These are phyloP conservation scores for Mergus octosetaceus DNA, from an alignment of 2,797 vertebrate species.

Conservation along the genomic window DNA sequence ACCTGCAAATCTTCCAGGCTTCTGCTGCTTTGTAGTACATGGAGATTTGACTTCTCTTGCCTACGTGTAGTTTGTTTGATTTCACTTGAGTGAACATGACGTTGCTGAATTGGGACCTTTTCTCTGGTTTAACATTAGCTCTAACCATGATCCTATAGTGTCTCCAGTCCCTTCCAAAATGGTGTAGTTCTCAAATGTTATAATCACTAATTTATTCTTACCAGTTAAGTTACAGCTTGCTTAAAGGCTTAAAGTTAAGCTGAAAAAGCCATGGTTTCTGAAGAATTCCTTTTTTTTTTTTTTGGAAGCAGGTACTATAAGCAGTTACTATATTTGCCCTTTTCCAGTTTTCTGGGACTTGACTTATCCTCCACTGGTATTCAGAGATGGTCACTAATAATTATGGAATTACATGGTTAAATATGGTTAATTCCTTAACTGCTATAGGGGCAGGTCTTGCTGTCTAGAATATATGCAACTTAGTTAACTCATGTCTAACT, in stretches of 20 bases:
- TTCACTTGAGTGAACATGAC: not conserved
- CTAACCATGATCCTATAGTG: not conserved
- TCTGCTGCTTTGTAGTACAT: not conserved
- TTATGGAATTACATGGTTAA: conserved; percentile 34
- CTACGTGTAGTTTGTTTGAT: not conserved
- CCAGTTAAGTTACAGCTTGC: not conserved
- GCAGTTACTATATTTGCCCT: not conserved
- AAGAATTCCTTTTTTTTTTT: not conserved
- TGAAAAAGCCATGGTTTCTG: not conserved
- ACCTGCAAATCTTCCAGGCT: conserved; percentile 19
- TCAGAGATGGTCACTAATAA: not conserved
- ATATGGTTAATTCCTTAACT: conserved; percentile 40
- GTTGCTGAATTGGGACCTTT: not conserved
- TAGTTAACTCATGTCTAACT: conserved; percentile 34
- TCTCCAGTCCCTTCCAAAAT: not conserved
- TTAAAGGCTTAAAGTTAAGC: not conserved
- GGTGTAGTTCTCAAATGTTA: not conserved
- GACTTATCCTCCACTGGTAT: not conserved
- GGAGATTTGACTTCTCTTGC: not conserved
- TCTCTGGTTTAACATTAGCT: not conserved
- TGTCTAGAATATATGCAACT: not conserved
- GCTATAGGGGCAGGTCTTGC: conserved; percentile 2
- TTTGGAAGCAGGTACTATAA: not conserved
- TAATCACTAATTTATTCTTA: not conserved
- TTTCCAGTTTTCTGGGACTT: conserved; percentile 3